Percentiles rank a stretch among this genome's conserved stretches.
Evolutionary conservation across 2,888 invertebrate species (phyloP).

Genomic region (Thereva unica): DNA sequence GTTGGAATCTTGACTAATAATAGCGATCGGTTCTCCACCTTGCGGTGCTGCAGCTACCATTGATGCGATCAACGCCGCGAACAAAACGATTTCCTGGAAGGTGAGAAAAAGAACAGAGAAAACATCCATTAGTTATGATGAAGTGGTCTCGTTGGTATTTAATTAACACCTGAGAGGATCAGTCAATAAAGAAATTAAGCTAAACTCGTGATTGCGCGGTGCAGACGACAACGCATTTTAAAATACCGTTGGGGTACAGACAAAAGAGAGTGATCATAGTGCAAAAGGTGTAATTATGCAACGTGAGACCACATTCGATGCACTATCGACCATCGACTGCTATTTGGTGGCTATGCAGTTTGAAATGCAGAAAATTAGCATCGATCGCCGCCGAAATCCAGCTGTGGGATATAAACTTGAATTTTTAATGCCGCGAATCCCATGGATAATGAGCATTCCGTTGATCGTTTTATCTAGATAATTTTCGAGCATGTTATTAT

Average conservation of each 20-base stretch:
- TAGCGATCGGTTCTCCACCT: conserved; percentile 63
- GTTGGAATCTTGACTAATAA: conserved; percentile 72
- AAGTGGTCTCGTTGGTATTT: conserved; percentile 5
- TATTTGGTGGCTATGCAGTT: conserved; percentile 1
- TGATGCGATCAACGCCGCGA: conserved; percentile 49
- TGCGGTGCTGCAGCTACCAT: conserved; percentile 63
- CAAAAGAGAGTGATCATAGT: neutral
- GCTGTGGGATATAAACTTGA: conserved; percentile 22
- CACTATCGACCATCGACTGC: neutral
- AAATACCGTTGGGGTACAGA: conserved; percentile 10
- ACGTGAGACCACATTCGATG: conserved; percentile 7
- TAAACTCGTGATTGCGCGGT: conserved; percentile 1
- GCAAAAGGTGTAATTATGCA: neutral
- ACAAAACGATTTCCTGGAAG: conserved; percentile 52
- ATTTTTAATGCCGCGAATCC: conserved; percentile 11
- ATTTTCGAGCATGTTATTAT: too few relatives aligned
- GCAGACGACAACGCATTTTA: conserved; percentile 3
- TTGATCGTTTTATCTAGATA: too few relatives aligned
- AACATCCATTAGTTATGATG: conserved; percentile 38
- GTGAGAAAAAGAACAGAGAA: conserved; percentile 34
- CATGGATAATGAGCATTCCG: too few relatives aligned
- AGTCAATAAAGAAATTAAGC: conserved; percentile 23
- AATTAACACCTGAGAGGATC: conserved; percentile 15
- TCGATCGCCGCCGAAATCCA: conserved; percentile 16
- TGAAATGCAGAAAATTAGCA: conserved; percentile 21